Evolutionary conservation across 2,888 invertebrate species (phyloP), one percentile per base, ranked within the genome.

Genomic region (Rhopalosiphum nymphaeae): DNA sequence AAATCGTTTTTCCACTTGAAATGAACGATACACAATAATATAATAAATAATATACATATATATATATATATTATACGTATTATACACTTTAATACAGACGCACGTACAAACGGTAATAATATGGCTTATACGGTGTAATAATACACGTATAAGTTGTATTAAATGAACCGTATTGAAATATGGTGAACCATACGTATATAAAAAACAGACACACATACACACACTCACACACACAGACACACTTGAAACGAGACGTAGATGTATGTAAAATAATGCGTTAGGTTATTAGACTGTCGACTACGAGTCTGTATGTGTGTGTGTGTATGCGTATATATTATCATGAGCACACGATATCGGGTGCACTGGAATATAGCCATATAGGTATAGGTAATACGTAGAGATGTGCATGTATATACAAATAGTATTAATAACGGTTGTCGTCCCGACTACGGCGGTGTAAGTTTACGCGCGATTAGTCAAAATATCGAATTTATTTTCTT

Each of bases 131-230:
- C 26, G 26, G 26, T 42, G 53, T 26, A 53, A 25, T 29, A 56
- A 56, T 56, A 56, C 42, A 36, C 53, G 25, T 88, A 26, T 36
- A 56, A 89, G n/a, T n/a, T 46, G 9, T 84, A 53, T 91, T 42
- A 91, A 91, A 91, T 49, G 84, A 84, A 91, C 84, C 91, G 91
- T 84, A 84, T 84, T 91, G 91, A 91, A 84, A 91, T 84, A 42
- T 29, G 56, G 78, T 78, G 36, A 78, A 78, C 36, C 78, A 21
- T 67, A n/a, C 5, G 78, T n/a, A 10, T 21, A 36, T 78, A 78
- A 36, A 21, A 78, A 78, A 78, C 36, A 78, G 7, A 78, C 67
- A 21, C n/a, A 61, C 29, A 61, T 29, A 13, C 67, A n/a, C 78
- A 21, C 78, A n/a, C n/a, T n/a, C n/a, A 78, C 67, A 21, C n/a